Evolutionary conservation across 2,797 vertebrate species (phyloP).

Genomic region (Mallotus villosus): DNA sequence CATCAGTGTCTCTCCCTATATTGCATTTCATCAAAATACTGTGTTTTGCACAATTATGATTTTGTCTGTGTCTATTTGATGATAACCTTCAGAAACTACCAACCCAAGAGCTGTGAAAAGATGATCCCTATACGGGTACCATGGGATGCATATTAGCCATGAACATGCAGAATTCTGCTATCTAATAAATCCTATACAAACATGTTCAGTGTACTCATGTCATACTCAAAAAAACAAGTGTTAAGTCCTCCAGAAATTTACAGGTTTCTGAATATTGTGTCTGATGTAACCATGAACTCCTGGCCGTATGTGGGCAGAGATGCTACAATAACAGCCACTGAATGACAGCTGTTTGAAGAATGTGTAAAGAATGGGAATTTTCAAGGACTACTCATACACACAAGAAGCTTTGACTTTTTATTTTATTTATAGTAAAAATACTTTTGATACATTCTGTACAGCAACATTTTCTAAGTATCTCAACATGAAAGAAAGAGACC

Average conservation of each 20-base stretch:
- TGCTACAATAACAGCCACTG: neutral
- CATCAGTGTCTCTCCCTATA: neutral
- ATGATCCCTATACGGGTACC: constrained; percentile 11
- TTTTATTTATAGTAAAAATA: constrained; percentile 84
- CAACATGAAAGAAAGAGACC: constrained; percentile 54
- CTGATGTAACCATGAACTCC: neutral
- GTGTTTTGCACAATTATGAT: neutral
- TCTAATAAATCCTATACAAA: neutral
- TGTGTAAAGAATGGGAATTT: neutral
- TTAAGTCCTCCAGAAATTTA: neutral
- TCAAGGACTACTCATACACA: constrained; percentile 18
- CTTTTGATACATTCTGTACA: constrained; percentile 82
- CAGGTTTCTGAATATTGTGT: neutral
- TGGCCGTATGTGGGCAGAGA: constrained; percentile 5
- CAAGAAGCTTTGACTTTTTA: constrained; percentile 44
- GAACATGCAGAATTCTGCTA: neutral
- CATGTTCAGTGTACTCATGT: neutral
- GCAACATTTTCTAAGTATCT: constrained; percentile 60
- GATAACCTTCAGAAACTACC: neutral
- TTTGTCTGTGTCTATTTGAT: neutral
- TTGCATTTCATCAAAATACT: neutral
- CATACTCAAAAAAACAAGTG: neutral
- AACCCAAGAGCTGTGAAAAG: neutral
- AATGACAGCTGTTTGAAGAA: neutral
- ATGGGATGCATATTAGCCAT: constrained; percentile 6